phyloP scores from a whole-genome alignment of 2,888 invertebrate genomes.

The Pyrrhia umbra region DNA sequence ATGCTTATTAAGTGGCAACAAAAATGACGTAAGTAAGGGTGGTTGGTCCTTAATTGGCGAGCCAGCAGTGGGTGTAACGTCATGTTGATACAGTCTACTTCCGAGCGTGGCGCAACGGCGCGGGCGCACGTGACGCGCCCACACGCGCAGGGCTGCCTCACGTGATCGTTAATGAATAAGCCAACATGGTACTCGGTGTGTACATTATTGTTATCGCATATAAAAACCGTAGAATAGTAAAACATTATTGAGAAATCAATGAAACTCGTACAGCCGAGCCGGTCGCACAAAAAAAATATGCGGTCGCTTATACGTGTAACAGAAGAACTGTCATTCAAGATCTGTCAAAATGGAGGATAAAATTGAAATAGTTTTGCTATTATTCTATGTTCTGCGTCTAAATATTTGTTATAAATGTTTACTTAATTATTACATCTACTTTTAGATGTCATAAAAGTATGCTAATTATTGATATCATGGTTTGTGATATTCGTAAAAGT shows the following conservation, averaged over 20 bases:
- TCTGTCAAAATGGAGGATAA: no score
- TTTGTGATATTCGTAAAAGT: no score
- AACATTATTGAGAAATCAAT: constrained; percentile 30
- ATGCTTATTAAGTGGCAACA: constrained; percentile 48
- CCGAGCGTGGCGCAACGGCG: constrained; percentile 75
- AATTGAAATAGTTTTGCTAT: no score
- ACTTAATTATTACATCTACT: no score
- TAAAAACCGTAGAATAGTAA: constrained; percentile 42
- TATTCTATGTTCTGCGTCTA: no score
- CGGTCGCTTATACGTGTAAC: no score
- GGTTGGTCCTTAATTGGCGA: constrained; percentile 61
- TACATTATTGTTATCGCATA: constrained; percentile 46
- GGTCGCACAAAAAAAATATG: no score
- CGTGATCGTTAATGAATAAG: constrained; percentile 56
- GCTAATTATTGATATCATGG: no score
- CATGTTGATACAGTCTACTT: constrained; percentile 76
- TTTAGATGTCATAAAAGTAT: no score
- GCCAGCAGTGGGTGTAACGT: constrained; percentile 66
- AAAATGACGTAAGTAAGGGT: constrained; percentile 68
- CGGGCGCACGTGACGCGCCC: constrained; percentile 66
- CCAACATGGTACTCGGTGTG: constrained; percentile 38
- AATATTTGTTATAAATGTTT: no score
- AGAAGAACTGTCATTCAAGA: no score
- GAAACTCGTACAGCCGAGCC: no score
- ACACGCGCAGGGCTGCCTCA: constrained; percentile 62